A percentile compares a stretch with the other conserved stretches of the same genome.
These are phyloP conservation scores for Amphiprion clarkii DNA, from an alignment of 2,797 vertebrate species.

Conservation along the genomic window DNA sequence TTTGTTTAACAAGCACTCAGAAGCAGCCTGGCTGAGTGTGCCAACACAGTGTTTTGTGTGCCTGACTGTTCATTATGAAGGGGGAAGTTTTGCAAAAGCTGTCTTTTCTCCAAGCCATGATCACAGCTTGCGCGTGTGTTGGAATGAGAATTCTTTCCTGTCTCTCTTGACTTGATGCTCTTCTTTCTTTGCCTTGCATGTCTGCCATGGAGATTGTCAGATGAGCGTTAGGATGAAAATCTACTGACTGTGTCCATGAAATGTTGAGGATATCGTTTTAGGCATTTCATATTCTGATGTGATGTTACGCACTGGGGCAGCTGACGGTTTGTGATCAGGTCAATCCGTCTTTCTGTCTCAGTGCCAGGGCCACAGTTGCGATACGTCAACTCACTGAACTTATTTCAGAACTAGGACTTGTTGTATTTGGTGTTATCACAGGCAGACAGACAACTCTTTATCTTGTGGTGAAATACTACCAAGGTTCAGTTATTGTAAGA, in stretches of 20 bases:
- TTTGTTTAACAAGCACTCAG: conserved; percentile 71
- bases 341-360: conserved; percentile 45
- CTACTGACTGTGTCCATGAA: conserved; percentile 36
- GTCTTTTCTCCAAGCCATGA: conserved; percentile 67
- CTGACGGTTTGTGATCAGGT: conserved; percentile 49
- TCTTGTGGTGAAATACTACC: conserved; percentile 2
- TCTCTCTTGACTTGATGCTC: conserved; percentile 52
- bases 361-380: conserved; percentile 22
- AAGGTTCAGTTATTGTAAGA: conserved; percentile 4
- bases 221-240: conserved; percentile 35
- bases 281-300: conserved; percentile 31
- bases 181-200: conserved; percentile 41
- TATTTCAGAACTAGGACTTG: conserved; percentile 28
- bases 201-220: conserved; percentile 48
- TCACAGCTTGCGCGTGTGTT: conserved; percentile 63
- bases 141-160: conserved; percentile 60
- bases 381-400: conserved; percentile 52
- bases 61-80: conserved; percentile 75
- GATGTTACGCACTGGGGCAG: conserved; percentile 35
- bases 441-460: conserved; percentile 17
- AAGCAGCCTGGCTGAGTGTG: conserved; percentile 59
- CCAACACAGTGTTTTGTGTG: conserved; percentile 68
- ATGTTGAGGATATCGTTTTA: not conserved
- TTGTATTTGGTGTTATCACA: conserved; percentile 32
- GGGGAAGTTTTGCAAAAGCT: conserved; percentile 59